These are phyloP conservation scores for Frankliniella intonsa DNA, from an alignment of 2,888 invertebrate genomes.

Conservation along the genomic window DNA sequence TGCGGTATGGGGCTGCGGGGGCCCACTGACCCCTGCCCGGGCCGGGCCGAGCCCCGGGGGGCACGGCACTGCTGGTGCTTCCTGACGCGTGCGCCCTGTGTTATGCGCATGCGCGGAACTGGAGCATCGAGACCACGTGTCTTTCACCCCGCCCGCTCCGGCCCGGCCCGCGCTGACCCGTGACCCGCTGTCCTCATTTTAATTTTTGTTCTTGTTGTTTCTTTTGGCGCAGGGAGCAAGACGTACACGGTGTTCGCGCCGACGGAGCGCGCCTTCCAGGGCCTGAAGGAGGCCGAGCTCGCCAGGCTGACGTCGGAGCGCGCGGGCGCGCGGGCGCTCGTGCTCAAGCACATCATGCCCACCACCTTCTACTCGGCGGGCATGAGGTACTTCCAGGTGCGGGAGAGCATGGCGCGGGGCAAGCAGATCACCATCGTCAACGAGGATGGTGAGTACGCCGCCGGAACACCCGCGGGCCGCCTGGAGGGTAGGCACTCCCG, in stretches of 20 bases:
- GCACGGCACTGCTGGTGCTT: background rate
- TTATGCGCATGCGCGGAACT: background rate
- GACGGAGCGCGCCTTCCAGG: slow-evolving; percentile 73
- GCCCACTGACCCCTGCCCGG: background rate
- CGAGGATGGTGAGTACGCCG: slow-evolving; percentile 58
- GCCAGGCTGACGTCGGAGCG: slow-evolving; percentile 58
- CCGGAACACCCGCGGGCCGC: background rate
- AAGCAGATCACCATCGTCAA: slow-evolving; percentile 76
- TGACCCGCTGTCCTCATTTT: slow-evolving; percentile 27
- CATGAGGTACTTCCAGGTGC: slow-evolving; percentile 81
- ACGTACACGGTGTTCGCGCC: slow-evolving; percentile 83
- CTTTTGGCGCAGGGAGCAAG: slow-evolving; percentile 58
- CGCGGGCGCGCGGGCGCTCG: slow-evolving; percentile 62
- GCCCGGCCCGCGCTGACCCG: no score
- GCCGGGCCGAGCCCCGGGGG: background rate
- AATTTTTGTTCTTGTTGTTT: background rate
- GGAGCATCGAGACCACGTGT: background rate
- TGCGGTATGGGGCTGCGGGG: background rate
- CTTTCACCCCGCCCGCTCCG: no score
- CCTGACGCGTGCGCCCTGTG: background rate
- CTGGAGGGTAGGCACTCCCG: no score
- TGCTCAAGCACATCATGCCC: slow-evolving; percentile 69
- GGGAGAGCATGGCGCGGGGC: slow-evolving; percentile 69
- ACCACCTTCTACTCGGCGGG: slow-evolving; percentile 80
- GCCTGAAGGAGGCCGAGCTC: slow-evolving; percentile 57